Percentiles rank a stretch among this genome's conserved stretches.
phyloP scores from a whole-genome alignment of 1,140 invertebrate species.

The Andrena cerasifolii region DNA sequence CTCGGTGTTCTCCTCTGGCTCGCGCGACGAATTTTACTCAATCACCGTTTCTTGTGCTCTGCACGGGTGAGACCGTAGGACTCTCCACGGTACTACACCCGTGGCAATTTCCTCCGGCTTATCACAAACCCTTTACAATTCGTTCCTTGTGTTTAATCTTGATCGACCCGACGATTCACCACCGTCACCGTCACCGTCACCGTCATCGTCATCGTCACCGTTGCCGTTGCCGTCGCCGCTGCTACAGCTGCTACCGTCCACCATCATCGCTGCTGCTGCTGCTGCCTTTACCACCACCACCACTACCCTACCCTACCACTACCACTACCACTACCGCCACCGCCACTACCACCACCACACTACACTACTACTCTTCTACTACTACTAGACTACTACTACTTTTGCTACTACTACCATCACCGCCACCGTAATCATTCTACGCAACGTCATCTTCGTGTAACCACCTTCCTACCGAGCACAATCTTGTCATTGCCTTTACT shows the following conservation, averaged over 20 bases:
- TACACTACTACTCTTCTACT: no score
- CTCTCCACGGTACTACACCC: not conserved
- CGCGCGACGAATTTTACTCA: not conserved
- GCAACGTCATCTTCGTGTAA: conserved; percentile 26
- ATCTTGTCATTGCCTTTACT: conserved; percentile 33
- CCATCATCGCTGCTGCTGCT: not conserved
- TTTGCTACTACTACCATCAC: not conserved
- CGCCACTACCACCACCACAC: no score
- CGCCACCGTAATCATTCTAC: conserved; percentile 12
- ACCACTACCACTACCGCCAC: no score
- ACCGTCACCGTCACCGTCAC: conserved; percentile 1
- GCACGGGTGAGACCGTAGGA: conserved; percentile 2
- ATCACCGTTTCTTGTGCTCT: not conserved
- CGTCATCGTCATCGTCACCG: not conserved
- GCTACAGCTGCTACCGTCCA: not conserved
- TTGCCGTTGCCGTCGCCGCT: not conserved
- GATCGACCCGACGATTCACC: conserved; percentile 14
- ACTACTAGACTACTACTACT: no score
- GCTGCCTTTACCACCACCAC: not conserved
- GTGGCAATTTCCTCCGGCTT: not conserved
- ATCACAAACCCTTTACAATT: not conserved
- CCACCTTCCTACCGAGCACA: conserved; percentile 31
- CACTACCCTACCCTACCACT: no score
- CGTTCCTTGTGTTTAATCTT: conserved; percentile 15
- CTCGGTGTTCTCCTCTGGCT: conserved; percentile 2